Evolutionary conservation across 2,113 vertebrate genomes (phyloP).

Genomic region (Charadrius vociferus): DNA sequence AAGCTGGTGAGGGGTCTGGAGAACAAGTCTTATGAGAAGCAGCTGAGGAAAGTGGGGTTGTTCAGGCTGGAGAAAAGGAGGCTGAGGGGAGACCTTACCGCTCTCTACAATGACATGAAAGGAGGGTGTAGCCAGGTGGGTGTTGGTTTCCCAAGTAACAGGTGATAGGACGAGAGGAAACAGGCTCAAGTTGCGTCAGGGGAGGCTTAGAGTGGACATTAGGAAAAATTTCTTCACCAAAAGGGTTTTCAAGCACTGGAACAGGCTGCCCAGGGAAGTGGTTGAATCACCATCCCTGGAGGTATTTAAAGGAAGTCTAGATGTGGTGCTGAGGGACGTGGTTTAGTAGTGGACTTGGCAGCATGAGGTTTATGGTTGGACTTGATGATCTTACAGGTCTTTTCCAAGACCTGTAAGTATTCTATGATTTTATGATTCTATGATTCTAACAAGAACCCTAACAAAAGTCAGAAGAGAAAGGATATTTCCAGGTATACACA

Average conservation of each 20-base stretch:
- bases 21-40: neutral
- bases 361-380: neutral
- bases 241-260: neutral
- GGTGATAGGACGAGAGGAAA: neutral
- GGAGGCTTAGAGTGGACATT: neutral
- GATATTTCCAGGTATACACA: rapidly evolving
- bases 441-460: neutral
- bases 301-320: neutral
- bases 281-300: neutral
- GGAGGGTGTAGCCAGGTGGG: neutral
- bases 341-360: neutral
- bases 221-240: neutral
- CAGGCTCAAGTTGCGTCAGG: no score
- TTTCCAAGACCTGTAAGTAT: neutral
- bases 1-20: neutral
- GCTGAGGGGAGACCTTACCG: neutral
- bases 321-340: no score
- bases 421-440: neutral
- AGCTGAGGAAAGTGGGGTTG: neutral
- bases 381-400: neutral
- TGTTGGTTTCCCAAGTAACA: neutral
- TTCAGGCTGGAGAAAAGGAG: neutral
- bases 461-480: neutral
- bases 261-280: neutral
- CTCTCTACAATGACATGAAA: neutral